phyloP scores from a whole-genome alignment of 2,797 vertebrate genomes.

The Scolopax rusticola region DNA sequence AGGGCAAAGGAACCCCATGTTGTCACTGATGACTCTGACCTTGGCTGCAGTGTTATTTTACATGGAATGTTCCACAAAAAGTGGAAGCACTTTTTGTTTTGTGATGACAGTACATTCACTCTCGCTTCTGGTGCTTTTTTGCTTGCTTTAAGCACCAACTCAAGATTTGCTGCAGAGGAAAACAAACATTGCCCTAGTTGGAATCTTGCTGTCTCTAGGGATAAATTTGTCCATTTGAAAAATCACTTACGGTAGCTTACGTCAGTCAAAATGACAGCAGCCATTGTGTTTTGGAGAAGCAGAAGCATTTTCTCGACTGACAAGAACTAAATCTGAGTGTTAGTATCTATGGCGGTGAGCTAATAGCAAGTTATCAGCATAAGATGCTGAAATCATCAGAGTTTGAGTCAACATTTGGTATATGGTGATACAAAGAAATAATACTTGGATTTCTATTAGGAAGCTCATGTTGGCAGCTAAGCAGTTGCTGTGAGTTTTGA shows the following conservation, averaged over 20 bases:
- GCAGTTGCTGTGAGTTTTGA: not conserved
- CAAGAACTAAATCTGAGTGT: conserved; percentile 29
- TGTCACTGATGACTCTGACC: not conserved
- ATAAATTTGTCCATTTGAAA: conserved; percentile 68
- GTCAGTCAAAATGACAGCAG: conserved; percentile 64
- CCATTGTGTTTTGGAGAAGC: conserved; percentile 31
- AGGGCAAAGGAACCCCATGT: rapidly evolving
- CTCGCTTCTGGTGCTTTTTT: not conserved
- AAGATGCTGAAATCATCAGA: conserved; percentile 14
- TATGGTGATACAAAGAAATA: not conserved
- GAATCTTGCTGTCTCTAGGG: conserved; percentile 41
- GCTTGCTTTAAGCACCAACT: conserved; percentile 1
- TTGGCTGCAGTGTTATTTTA: not conserved
- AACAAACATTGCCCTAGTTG: conserved; percentile 51
- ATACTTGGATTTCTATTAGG: not conserved
- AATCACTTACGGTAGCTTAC: conserved; percentile 47
- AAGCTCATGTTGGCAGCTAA: not conserved
- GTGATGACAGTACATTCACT: not conserved
- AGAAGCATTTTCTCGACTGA: not conserved
- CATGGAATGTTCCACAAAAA: not conserved
- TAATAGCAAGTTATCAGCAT: not conserved
- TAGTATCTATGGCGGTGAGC: not conserved
- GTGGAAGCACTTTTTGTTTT: not conserved
- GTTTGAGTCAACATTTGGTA: not conserved
- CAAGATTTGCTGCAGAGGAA: conserved; percentile 4